Conservation (phyloP, 2,888 invertebrate species). For the Nebria salina region DNA sequence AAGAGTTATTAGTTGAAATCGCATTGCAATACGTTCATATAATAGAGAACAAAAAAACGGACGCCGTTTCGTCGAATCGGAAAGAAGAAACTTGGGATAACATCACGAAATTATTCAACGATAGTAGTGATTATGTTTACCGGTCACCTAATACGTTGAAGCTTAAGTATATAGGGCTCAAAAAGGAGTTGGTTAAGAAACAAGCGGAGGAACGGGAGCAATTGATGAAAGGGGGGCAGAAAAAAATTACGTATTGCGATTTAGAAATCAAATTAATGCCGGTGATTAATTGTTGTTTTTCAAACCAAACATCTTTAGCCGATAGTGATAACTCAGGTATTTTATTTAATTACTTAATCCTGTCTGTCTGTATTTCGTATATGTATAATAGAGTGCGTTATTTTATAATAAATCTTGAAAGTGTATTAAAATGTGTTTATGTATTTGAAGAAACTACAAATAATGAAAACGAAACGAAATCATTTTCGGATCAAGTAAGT, state of each 20-base stretch:
- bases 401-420: too few relatives aligned
- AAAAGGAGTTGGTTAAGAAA: not conserved
- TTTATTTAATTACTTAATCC: not conserved
- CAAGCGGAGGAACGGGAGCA: not conserved
- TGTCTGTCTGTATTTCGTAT: not conserved
- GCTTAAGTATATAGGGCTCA: not conserved
- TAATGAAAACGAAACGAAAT: not conserved
- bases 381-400: too few relatives aligned
- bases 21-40: not conserved
- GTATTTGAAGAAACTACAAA: not conserved
- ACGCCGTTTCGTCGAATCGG: not conserved
- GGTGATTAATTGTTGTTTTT: not conserved
- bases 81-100: conserved; percentile 10
- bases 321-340: not conserved
- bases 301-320: not conserved
- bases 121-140: not conserved
- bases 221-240: not conserved
- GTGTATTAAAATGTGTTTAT: not conserved
- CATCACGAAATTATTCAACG: conserved; percentile 3
- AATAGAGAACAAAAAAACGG: conserved; percentile 8
- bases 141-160: not conserved
- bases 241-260: not conserved
- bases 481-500: not conserved
- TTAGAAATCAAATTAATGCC: not conserved
- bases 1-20: conserved; percentile 3